Evolutionary conservation across 2,797 vertebrate species (phyloP).

Genomic region (Saguinus oedipus): DNA sequence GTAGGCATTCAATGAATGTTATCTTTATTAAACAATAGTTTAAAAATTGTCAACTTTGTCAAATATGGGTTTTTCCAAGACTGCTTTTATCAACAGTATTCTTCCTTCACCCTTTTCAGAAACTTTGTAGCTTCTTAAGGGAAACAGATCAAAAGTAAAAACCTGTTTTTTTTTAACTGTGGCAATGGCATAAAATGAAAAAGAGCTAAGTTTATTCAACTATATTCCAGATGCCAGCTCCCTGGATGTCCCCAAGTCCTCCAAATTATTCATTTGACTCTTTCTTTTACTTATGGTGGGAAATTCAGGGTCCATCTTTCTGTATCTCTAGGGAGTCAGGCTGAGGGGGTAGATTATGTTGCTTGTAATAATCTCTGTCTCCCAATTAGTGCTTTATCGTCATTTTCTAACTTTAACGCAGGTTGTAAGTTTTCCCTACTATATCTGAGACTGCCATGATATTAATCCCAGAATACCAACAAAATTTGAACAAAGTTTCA

Average conservation of each 20-base stretch:
- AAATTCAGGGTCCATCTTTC: not conserved
- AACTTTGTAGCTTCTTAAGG: not conserved
- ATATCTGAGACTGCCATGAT: not conserved
- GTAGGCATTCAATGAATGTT: not conserved
- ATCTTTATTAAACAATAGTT: not conserved
- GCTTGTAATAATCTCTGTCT: not conserved
- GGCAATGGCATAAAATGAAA: not conserved
- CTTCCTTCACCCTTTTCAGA: constrained; percentile 12
- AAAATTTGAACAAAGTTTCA: not conserved
- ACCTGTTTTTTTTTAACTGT: not conserved
- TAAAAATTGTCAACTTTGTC: not conserved
- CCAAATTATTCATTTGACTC: not conserved
- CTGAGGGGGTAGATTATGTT: not conserved
- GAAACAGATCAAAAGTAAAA: not conserved
- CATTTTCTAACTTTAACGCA: not conserved
- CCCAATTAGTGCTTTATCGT: not conserved
- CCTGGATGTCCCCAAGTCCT: not conserved
- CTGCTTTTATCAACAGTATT: not conserved
- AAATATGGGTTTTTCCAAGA: not conserved
- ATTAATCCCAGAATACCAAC: not conserved
- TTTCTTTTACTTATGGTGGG: not conserved
- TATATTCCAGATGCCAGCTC: not conserved
- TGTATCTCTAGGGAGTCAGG: not conserved
- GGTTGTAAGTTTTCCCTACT: not conserved
- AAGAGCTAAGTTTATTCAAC: not conserved